phyloP scores from a whole-genome alignment of 2,797 vertebrate species.

The Cyclopterus lumpus region DNA sequence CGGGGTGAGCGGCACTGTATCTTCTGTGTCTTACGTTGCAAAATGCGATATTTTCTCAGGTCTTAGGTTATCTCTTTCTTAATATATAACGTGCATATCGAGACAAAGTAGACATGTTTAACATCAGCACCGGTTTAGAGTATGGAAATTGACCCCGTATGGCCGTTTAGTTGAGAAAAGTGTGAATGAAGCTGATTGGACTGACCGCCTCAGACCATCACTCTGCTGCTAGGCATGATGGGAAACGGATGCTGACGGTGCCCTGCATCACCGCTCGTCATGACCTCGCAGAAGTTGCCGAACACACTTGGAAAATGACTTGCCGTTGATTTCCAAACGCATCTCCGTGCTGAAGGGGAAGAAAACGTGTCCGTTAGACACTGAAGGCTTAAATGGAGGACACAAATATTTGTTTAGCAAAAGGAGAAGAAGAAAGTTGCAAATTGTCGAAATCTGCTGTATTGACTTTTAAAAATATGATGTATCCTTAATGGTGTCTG shows the following conservation, averaged over 20 bases:
- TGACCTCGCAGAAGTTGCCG: constrained; percentile 55
- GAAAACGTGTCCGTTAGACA: constrained; percentile 57
- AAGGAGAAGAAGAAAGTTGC: constrained; percentile 48
- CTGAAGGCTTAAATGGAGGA: constrained; percentile 56
- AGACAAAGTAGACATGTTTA: constrained; percentile 65
- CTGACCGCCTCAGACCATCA: constrained; percentile 49
- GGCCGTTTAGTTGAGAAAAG: constrained; percentile 27
- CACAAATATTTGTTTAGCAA: constrained; percentile 65
- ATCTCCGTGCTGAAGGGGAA: constrained; percentile 46
- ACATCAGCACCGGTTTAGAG: constrained; percentile 63
- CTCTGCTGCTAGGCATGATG: constrained; percentile 49
- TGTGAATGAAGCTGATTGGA: constrained; percentile 57
- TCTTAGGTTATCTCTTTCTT: constrained; percentile 70
- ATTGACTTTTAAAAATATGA: constrained; percentile 73
- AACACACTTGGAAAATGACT: constrained; percentile 59
- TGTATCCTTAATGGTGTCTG: constrained; percentile 79
- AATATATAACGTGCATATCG: constrained; percentile 79
- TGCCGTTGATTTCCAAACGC: constrained; percentile 58
- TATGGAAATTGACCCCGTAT: constrained; percentile 42
- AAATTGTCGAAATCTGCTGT: constrained; percentile 80
- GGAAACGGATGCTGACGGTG: constrained; percentile 62
- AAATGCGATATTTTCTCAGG: constrained; percentile 83
- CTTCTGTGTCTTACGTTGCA: constrained; percentile 76
- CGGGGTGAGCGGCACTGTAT: constrained; percentile 63
- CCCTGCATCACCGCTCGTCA: constrained; percentile 58